Base-by-base conservation (phyloP, 2,797 vertebrate species). In the Cyprinodon diabolis region DNA sequence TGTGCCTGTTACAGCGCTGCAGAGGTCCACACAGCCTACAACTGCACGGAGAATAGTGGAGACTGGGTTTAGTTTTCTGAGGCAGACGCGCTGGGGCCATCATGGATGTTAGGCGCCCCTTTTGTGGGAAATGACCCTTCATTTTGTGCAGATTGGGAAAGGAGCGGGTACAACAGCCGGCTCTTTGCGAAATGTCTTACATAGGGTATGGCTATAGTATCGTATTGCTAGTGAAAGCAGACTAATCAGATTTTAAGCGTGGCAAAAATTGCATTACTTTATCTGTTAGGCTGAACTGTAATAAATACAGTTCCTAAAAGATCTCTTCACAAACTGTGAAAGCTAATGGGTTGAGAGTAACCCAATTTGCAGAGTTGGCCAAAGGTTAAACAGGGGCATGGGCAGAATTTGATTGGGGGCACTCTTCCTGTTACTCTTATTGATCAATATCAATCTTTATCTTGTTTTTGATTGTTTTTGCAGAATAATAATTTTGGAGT, bases 1-100 rank as follows among this genome's bases (percentile, higher is more conserved):
- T 71, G 80, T 77, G 76, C 82, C 75, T 82, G 86, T 58, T 82
- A 77, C 85, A 86, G 82, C 79, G 82, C 72, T 71, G 84, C 87
- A 62, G 37, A 62, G 40, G 58, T 62, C 58, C 58, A 81, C 80
- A 75, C 58, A n/a, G 58, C 37, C 37, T 43, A 78, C 82, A 81
- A 71, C 84, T 84, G 77, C 77, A 81, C 68, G 76, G 84, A 17
- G 56, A 74, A 72, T 4, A 43, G 70, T 71, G 75, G 77, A 73
- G 74, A 56, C 75, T 75, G 75, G 81, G 57, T 54, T 43, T 70
- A 79, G 81, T 75, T 71, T 84, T 47, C 54, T 30, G 71, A 84
- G 70, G 76, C 79, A 84, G 84, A 81, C 86, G 69, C 74, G 30
- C 77, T 74, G 65, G 68, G 56, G 52, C 37, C 60, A 43, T 47